Base-by-base conservation (phyloP, 2,797 vertebrate genomes). In the Sebastes oblongus region DNA sequence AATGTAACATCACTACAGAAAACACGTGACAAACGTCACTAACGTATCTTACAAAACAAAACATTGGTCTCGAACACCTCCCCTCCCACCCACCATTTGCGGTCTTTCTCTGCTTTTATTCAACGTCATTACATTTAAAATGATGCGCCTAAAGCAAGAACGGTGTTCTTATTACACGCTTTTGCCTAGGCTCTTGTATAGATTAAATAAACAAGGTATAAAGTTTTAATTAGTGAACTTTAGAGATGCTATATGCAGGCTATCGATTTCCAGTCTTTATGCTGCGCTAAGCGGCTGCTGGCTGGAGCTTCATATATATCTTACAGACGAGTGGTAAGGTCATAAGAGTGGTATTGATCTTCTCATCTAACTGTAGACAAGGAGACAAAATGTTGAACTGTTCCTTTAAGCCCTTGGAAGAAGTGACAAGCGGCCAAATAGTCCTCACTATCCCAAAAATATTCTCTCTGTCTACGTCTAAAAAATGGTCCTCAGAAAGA, bases 401-500 rank as follows among this genome's bases (percentile, higher is more conserved):
- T 32, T 24, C 4, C 29, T 59, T 46, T 50, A 27, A 55, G n/a
- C 55, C 6, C 3, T 29, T 58, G 1, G 18, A 22, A 42, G 32
- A 29, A 42, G 2, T 14, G 16, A 46, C 4, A 8, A 54, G 14
- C 29, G 8, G 67, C 22, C 8, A 10, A 65, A 27, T 24, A 11
- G 5, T 6, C 18, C 24, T 16, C 11, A 4, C 7, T 22, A 13
- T 59, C 10, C 30, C 3, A 14, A 22, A 22, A 56, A 80, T 56
- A 52, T 58, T 32, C 25, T 54, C 7, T 24, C 56, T 29, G 27
- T 72, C 22, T 66, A 24, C 6, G 11, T 59, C n/a, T 24, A 7
- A 61, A 32, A 52, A 55, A 60, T 16, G 7, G 50, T 82, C 59
- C 73, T 32, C 67, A 52, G 24, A 69, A 65, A 72, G 16, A 75